phyloP scores from a whole-genome alignment of 2,888 invertebrate genomes.

The Hyles lineata region DNA sequence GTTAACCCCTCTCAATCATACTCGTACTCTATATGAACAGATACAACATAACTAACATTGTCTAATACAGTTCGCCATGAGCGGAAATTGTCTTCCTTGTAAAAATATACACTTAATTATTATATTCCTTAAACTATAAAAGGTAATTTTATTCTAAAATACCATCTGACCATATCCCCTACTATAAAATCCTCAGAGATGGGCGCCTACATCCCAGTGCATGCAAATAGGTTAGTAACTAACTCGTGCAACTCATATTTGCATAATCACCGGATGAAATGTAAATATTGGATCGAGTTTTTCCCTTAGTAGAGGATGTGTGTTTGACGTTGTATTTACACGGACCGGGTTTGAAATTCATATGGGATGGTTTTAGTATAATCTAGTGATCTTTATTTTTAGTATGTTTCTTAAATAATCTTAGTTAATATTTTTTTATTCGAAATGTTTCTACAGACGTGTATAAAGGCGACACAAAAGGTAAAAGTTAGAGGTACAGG shows the following conservation, averaged over 20 bases:
- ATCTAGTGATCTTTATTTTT: neutral
- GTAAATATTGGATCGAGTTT: slow-evolving; percentile 29
- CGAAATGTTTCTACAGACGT: too few relatives aligned
- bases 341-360: neutral
- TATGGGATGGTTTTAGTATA: neutral
- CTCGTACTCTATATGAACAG: too few relatives aligned
- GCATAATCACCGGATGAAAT: slow-evolving; percentile 32
- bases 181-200: neutral
- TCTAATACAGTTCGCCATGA: too few relatives aligned
- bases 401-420: too few relatives aligned
- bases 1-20: too few relatives aligned
- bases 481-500: too few relatives aligned
- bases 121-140: too few relatives aligned
- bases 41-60: neutral
- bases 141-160: neutral
- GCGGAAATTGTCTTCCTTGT: neutral
- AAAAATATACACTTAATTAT: neutral
- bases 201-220: neutral
- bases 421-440: too few relatives aligned
- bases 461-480: too few relatives aligned
- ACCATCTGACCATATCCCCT: neutral
- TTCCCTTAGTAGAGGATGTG: slow-evolving; percentile 11
- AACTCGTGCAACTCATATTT: slow-evolving; percentile 30
- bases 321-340: neutral
- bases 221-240: slow-evolving; percentile 30